Base-by-base conservation (phyloP, 1,140 invertebrate genomes). In the Mamestra configurata region DNA sequence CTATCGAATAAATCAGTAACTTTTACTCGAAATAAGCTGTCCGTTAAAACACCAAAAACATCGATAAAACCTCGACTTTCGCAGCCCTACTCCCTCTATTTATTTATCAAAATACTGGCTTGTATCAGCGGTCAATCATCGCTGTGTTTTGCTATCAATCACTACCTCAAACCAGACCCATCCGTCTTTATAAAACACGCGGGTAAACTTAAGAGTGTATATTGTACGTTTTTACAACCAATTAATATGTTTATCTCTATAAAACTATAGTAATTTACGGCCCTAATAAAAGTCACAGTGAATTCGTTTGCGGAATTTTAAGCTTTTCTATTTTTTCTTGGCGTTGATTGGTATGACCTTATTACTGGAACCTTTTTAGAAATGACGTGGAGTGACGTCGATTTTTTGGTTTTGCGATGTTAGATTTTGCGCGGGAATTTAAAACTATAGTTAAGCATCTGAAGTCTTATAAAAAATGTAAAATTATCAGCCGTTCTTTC, bases 71-170 rank as follows among this genome's bases (percentile, higher is more conserved):
- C 20, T 27, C 22, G 24, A 0, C 55, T 43, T 18, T 46, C 64
- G 37, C 86, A 87, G 7, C 89, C 64, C 89, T 90, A 86, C 13
- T 68, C 7, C 5, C 76, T 89, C 80, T 92, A 90, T 93, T 93
- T 93, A 90, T 92, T 92, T 92, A 92, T 90, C 85, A 88, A 91
- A 92, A 90, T 90, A 89, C 91, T 94, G 90, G 91, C 85, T 92
- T 91, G 91, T 92, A 91, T 94, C 92, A 91, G 88, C 86, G 77
- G 80, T 94, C 92, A 90, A 93, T 94, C 92, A 92, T 92, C 91
- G 84, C 75, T 66, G 83, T 92, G 92, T 94, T 93, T 90, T 89
- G 89, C 86, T 89, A 90, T 94, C 92, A 93, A 85, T 94, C 92
- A 88, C 40, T 87, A 83, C 79, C 53, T 46, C 57, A 77, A 77